Evolutionary conservation across 2,888 invertebrate genomes (phyloP).

Genomic region (Pristionchus arcanus): DNA sequence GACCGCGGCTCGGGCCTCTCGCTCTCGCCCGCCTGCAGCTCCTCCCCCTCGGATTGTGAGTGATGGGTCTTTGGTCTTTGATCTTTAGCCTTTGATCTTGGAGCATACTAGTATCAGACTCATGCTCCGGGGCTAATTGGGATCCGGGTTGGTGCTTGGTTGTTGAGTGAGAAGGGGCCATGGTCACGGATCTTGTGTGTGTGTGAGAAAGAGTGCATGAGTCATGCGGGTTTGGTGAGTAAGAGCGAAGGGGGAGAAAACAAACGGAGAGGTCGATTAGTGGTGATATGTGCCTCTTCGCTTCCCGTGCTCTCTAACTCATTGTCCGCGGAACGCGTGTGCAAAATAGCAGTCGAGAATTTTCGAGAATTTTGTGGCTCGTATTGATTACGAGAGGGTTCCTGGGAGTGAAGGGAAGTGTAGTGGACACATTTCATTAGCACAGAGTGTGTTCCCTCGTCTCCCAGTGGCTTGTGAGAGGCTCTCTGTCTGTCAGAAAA

Average conservation of each 20-base stretch:
- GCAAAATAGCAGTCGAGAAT: neutral
- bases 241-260: conserved; percentile 19
- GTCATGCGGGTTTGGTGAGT: conserved; percentile 41
- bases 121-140: neutral
- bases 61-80: neutral
- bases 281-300: neutral
- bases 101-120: neutral
- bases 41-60: conserved; percentile 48
- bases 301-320: neutral
- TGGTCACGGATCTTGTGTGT: conserved; percentile 10
- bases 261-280: conserved; percentile 2
- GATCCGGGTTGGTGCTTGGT: neutral
- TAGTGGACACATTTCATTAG: neutral
- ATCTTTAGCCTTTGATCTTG: neutral
- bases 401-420: neutral
- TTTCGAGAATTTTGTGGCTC: neutral
- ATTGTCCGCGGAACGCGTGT: neutral
- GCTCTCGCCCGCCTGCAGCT: conserved; percentile 50
- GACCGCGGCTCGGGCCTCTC: conserved; percentile 38
- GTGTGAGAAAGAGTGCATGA: neutral
- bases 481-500: neutral
- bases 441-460: neutral
- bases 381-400: neutral
- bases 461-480: neutral
- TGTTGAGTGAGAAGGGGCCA: neutral